Evolutionary conservation across 2,113 vertebrate species (phyloP), one percentile per base, ranked within the genome.

Genomic region (Vireo altiloquus): DNA sequence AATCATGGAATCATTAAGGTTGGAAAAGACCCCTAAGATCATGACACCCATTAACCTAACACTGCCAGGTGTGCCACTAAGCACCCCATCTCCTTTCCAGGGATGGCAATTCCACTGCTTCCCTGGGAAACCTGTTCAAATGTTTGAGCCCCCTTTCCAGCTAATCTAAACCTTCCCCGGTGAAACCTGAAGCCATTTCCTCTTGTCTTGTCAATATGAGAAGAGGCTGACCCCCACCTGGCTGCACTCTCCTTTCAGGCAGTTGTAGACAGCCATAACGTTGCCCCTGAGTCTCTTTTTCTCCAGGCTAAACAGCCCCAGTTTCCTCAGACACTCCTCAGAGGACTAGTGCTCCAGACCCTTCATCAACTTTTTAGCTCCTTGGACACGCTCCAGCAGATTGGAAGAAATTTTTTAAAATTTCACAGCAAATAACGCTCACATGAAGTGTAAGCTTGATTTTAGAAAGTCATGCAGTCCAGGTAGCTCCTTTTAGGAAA

Each of bases 201-300:
- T 44, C 31, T 42, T 39, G 13, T 63, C 57, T 27, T 66, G 14
- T 37, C 46, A 23, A 33, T 24, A 12, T 2, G 28, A 61, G 18
- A 78, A 46, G 19, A 78, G 10, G 8, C 33, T 0, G 2, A 44
- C 8, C 3, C 23, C 2, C 0, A 28, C 6, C 33, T 39, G 15
- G 19, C 13, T 53, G 4, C 7, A n/a, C 1, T 15, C 28, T 46
- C n/a, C n/a, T 69, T 46, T 39, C 18, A 53, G 13, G 23, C 2
- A 24, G 8, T 2, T 46, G n/a, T 13, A 24, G 47, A 20, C 30
- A 39, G 23, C 1, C 2, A 24, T 33, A 8, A 46, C 3, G 15
- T 60, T 15, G 17, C 5, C 8, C 12, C 39, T 22, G 27, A 53
- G 10, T 18, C 46, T 69, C 47, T 12, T 53, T 47, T 53, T 25